Conservation (phyloP, 2,888 invertebrate species). For the Athalia circularis region DNA sequence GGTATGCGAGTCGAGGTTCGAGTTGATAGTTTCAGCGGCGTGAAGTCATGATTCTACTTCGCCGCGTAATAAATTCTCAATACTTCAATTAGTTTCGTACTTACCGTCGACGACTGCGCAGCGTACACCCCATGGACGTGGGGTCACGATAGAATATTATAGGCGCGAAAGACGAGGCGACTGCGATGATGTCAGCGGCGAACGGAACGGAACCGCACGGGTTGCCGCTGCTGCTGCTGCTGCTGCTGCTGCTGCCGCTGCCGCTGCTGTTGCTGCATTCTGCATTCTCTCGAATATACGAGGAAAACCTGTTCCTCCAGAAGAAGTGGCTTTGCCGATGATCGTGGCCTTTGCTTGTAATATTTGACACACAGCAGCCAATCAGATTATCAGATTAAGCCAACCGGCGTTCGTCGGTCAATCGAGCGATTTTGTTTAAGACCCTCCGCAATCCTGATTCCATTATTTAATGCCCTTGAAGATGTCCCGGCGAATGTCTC, state of each 20-base stretch:
- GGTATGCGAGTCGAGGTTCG: background rate
- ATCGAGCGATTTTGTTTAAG: conserved; percentile 26
- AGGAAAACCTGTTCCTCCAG: conserved; percentile 59
- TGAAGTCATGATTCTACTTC: conserved; percentile 38
- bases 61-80: conserved; percentile 24
- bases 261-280: background rate
- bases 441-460: conserved; percentile 7
- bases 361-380: conserved; percentile 69
- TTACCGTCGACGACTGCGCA: conserved; percentile 47
- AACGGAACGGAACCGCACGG: background rate
- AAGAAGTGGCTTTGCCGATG: conserved; percentile 49
- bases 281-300: conserved; percentile 1
- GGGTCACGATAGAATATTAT: conserved; percentile 29
- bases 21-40: conserved; percentile 34
- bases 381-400: conserved; percentile 71
- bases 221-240: background rate
- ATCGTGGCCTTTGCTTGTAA: conserved; percentile 60
- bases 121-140: conserved; percentile 49
- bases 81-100: conserved; percentile 27
- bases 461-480: conserved; percentile 10
- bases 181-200: conserved; percentile 26
- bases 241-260: background rate
- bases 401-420: conserved; percentile 26
- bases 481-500: background rate
- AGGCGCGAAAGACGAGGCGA: conserved; percentile 11